phyloP scores from a whole-genome alignment of 2,888 invertebrate genomes.

The Gerosis bhagava region DNA sequence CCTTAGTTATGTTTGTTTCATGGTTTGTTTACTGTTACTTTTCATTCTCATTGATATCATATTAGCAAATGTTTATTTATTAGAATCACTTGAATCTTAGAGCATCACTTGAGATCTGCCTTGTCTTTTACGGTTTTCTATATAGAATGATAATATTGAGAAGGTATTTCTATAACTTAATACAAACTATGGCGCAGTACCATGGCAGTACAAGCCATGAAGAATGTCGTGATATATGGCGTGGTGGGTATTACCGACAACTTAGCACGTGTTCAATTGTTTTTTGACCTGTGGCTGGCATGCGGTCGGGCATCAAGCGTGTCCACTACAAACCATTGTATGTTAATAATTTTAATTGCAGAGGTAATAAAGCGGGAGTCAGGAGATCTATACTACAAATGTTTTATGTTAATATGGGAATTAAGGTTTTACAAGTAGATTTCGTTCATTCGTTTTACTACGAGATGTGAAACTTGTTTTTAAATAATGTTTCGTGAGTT shows the following conservation, averaged over 20 bases:
- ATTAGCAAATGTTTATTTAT: too few relatives aligned
- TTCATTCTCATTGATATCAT: too few relatives aligned
- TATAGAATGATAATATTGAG: constrained; percentile 6
- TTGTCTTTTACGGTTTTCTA: too few relatives aligned
- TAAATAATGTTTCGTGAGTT: too few relatives aligned
- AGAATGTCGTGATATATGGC: constrained; percentile 27
- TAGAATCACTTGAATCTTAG: too few relatives aligned
- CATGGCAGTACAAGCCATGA: constrained; percentile 31
- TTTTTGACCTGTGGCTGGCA: constrained; percentile 9
- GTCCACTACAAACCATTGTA: constrained; percentile 18
- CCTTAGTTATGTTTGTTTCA: too few relatives aligned
- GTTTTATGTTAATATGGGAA: constrained; percentile 18
- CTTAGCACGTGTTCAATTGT: constrained; percentile 2
- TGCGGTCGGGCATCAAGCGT: constrained; percentile 12
- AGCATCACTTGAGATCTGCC: too few relatives aligned
- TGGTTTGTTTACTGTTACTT: too few relatives aligned
- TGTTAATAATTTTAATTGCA: constrained; percentile 19
- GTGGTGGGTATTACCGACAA: constrained; percentile 24
- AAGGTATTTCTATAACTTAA: too few relatives aligned
- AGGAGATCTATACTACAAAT: neutral
- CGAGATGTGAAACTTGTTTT: too few relatives aligned
- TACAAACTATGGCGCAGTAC: too few relatives aligned
- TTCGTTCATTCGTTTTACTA: constrained; percentile 1
- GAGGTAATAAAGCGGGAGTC: constrained; percentile 5
- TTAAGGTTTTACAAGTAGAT: constrained; percentile 1